These are phyloP conservation scores for Brachionus paranguensis DNA, from an alignment of 1,140 invertebrate species.

Conservation along the genomic window DNA sequence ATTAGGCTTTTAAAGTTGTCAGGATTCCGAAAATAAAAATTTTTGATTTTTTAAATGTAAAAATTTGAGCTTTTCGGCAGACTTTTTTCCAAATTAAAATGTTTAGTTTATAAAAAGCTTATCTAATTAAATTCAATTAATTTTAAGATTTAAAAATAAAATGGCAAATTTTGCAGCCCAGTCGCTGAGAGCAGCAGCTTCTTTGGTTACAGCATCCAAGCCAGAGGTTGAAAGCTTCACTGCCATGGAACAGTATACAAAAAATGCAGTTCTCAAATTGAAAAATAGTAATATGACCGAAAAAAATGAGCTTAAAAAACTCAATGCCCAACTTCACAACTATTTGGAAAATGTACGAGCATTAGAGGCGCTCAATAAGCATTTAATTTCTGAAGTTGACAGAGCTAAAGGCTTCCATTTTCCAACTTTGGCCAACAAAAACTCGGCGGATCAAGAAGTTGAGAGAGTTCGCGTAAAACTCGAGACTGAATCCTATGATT, in stretches of 20 bases:
- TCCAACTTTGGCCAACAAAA: conserved; percentile 17
- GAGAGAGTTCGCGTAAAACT: background rate
- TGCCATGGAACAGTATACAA: conserved; percentile 7
- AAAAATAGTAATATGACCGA: conserved; percentile 25
- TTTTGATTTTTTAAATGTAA: background rate
- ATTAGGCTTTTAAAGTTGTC: background rate
- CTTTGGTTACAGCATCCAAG: background rate
- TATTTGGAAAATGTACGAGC: conserved; percentile 29
- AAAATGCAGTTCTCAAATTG: conserved; percentile 24
- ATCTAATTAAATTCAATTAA: background rate
- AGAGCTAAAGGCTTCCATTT: background rate
- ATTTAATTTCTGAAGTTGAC: conserved; percentile 33
- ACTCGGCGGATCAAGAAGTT: background rate
- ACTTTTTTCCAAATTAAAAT: background rate
- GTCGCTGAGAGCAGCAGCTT: conserved; percentile 5
- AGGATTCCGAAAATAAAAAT: background rate
- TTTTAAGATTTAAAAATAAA: background rate
- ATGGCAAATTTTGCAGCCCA: conserved; percentile 12
- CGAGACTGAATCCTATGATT: background rate
- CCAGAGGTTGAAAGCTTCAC: background rate
- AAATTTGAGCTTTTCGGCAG: background rate
- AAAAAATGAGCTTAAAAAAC: conserved; percentile 15
- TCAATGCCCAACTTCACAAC: background rate
- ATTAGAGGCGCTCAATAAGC: background rate
- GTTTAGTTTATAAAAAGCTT: background rate